Evolutionary conservation across 2,888 invertebrate species (phyloP).

Genomic region (Eugnorisma glareosa): DNA sequence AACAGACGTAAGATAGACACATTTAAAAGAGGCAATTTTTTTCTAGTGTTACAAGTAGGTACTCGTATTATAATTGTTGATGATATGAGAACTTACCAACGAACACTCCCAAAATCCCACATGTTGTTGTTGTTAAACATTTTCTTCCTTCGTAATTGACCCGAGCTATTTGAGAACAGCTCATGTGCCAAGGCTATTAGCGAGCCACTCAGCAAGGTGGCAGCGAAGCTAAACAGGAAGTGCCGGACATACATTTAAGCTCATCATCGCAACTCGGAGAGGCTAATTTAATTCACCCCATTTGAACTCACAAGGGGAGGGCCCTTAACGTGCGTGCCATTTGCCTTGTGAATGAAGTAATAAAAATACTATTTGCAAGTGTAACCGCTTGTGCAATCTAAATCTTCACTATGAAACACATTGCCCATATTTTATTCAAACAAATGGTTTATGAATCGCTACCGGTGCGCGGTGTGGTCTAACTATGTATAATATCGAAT

Average conservation of each 20-base stretch:
- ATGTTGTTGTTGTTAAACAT: neutral
- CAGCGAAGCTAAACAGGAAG: neutral
- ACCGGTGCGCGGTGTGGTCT: constrained; percentile 45
- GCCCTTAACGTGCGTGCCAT: neutral
- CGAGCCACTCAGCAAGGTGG: neutral
- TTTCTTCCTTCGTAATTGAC: neutral
- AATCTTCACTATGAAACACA: neutral
- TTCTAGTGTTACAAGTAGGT: neutral
- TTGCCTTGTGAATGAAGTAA: constrained; percentile 16
- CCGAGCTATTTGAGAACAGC: neutral
- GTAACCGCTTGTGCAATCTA: neutral
- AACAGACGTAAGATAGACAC: neutral
- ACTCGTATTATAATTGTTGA: neutral
- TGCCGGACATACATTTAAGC: constrained; percentile 5
- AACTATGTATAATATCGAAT: constrained; percentile 46
- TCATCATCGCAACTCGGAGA: neutral
- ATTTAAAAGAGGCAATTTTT: neutral
- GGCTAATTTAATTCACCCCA: neutral
- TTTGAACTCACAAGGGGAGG: neutral
- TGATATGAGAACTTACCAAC: neutral
- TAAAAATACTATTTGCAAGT: constrained; percentile 24
- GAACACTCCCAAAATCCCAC: neutral
- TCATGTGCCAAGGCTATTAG: neutral
- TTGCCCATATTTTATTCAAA: constrained; percentile 23
- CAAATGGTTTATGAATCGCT: constrained; percentile 33